phyloP scores from a whole-genome alignment of 2,113 vertebrate species.

The Ptilonorhynchus violaceus region DNA sequence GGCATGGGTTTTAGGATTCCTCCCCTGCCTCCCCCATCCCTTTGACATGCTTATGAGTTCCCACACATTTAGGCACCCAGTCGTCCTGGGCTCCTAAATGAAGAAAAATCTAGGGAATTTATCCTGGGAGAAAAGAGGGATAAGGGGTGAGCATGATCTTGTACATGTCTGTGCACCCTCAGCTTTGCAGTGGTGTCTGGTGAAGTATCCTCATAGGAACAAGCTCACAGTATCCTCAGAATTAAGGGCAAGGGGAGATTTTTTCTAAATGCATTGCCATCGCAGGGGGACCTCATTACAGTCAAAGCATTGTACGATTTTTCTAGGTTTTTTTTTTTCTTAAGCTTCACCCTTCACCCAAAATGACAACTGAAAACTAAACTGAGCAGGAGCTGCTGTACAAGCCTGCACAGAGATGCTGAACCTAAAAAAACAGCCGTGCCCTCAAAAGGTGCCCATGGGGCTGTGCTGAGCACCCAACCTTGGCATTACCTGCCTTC shows the following conservation, averaged over 20 bases:
- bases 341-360: not conserved
- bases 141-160: not conserved
- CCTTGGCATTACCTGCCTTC: not conserved
- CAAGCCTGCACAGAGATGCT: not conserved
- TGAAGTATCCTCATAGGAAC: not conserved
- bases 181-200: not conserved
- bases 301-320: not conserved
- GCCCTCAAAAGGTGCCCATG: not conserved
- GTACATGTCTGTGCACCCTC: not conserved
- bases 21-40: not conserved
- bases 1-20: not conserved
- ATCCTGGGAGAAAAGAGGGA: not conserved
- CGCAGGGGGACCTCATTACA: not conserved
- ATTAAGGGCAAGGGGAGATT: not conserved
- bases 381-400: not conserved
- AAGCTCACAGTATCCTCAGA: not conserved
- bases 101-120: not conserved
- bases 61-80: not conserved
- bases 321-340: not conserved
- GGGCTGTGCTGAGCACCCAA: not conserved
- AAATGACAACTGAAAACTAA: not conserved
- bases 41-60: not conserved
- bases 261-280: not conserved
- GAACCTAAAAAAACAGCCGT: not conserved
- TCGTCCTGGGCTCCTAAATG: not conserved